Evolutionary conservation across 1,140 invertebrate genomes (phyloP), one percentile per base, ranked within the genome.

Genomic region (Propsilocerus akamusi): DNA sequence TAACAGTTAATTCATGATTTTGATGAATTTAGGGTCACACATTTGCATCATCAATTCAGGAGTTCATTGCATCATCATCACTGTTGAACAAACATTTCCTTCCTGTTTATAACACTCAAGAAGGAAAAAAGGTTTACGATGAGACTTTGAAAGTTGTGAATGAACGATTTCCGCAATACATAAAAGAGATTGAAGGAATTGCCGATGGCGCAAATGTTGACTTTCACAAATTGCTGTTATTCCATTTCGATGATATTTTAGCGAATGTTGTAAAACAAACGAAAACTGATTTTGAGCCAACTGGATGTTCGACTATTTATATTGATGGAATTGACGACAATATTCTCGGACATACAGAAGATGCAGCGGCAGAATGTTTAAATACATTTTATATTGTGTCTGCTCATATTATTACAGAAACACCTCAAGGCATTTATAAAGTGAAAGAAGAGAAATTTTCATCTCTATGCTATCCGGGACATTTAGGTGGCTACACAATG

Each of bases 401-500:
- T 11, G 83, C 81, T 12, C 80, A 86, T 55, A 72, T 85, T 6
- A 70, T 69, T 48, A 65, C 72, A 3, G 69, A 74, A 7, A 60
- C 67, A 41, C 72, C 75, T n/a, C 71, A 76, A 55, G 73, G 68
- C 28, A 66, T 68, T 52, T 71, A 67, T 28, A 58, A 69, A 60
- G 70, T 70, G 0, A 69, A 66, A 8, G 80, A 82, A 54, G 84
- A 89, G 57, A 74, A 75, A 54, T 87, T 86, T 56, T 76, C 75
- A 0, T 83, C 83, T 0, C 64, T 86, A 1, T 83, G 81, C 57
- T 87, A 87, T 57, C 81, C 84, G 0, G 84, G 85, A 23, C 75
- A 82, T 57, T 64, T 87, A 49, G 83, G 84, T 0, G 85, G 85
- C 0, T 86, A 84, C 59, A 86, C 83, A 1, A 87, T 86, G 82